Evolutionary conservation across 2,113 vertebrate genomes (phyloP), one percentile per base, ranked within the genome.

Genomic region (Passer montanus): DNA sequence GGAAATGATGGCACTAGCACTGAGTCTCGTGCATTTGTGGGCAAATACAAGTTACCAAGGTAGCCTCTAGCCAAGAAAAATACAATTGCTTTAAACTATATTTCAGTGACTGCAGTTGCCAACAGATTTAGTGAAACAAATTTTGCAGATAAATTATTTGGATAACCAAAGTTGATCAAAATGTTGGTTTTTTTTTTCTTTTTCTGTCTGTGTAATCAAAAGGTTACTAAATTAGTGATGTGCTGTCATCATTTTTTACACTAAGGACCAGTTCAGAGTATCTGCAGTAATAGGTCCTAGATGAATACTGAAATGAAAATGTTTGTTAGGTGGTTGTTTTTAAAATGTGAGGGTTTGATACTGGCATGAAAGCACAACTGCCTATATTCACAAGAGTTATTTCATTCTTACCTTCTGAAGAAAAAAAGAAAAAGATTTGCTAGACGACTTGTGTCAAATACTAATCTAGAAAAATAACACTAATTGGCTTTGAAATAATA

Each of bases 391-490:
- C 23, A 89, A 33, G 37, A 78, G 63, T 46, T 91, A 90, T 91
- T 97, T 92, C 31, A 5, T n/a, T 87, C 82, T 80, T 22, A 80
- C 37, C n/a, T 94, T 83, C 47, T 41, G 27, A 24, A 86, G 31
- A 56, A 53, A 82, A 76, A 56, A 59, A 83, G 67, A 89, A 62
- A 82, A 64, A 28, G 1, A 79, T 78, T 77, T 95, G 23, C 60
- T 72, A 63, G 64, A 68, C 64, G n/a, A 91, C 30, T 90, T 47
- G 11, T 81, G 68, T 82, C 75, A 78, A 91, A 91, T 49, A 66
- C 68, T 90, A 94, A 96, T 86, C 74, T 16, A 72, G 80, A 87
- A 97, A 94, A 95, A 76, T 27, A 92, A 94, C 37, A 44, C 2
- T 67, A 53, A 90, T 43, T 23, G 70, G 52, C 27, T 95, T 77